These are phyloP conservation scores for Papilio polytes DNA, from an alignment of 1,140 invertebrate species.

Conservation along the genomic window DNA sequence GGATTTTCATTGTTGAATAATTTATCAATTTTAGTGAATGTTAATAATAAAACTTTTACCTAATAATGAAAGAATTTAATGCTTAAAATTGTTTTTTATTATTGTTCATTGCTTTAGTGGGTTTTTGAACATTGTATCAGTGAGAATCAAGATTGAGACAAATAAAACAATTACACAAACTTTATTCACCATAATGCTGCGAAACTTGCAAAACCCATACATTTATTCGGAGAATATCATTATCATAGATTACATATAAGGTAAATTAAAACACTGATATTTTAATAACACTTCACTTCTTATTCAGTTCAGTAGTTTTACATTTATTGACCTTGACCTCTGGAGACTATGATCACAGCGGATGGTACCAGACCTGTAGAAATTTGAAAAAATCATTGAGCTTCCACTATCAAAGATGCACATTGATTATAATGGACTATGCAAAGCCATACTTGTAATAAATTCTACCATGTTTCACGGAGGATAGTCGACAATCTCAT, in stretches of 20 bases:
- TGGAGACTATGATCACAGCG: slow-evolving; percentile 91
- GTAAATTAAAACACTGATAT: slow-evolving; percentile 17
- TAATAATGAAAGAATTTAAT: not conserved
- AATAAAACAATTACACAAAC: slow-evolving; percentile 32
- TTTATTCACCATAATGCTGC: slow-evolving; percentile 31
- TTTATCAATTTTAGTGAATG: not conserved
- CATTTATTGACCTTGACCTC: slow-evolving; percentile 64
- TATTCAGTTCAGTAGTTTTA: slow-evolving; percentile 19
- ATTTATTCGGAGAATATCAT: not conserved
- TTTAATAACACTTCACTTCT: not conserved
- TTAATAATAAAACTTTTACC: not conserved
- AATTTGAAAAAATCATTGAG: not conserved
- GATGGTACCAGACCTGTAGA: slow-evolving; percentile 89
- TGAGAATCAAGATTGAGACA: not conserved
- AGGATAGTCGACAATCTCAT: too few species aligned
- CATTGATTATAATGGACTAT: too few species aligned
- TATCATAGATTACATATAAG: slow-evolving; percentile 29
- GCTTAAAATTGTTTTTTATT: not conserved
- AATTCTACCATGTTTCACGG: too few species aligned
- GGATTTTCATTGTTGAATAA: not conserved
- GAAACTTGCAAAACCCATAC: slow-evolving; percentile 21
- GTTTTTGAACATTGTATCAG: too few species aligned
- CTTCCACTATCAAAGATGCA: too few species aligned
- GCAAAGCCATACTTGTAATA: too few species aligned
- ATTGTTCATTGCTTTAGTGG: not conserved